phyloP scores from a whole-genome alignment of 2,797 vertebrate species.

The Phoebastria nigripes region DNA sequence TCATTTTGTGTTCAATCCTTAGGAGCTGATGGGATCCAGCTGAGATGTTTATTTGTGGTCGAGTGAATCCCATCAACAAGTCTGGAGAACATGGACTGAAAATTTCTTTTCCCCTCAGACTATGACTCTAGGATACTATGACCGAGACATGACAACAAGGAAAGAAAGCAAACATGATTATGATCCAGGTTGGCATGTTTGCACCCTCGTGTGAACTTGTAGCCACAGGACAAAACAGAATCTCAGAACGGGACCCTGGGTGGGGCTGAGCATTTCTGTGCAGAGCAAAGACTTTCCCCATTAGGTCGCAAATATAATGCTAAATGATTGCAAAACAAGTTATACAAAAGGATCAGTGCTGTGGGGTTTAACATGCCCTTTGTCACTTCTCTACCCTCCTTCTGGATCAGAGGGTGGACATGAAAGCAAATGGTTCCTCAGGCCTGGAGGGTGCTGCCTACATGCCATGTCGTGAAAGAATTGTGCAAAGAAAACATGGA shows the following conservation, averaged over 20 bases:
- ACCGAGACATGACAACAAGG: background rate
- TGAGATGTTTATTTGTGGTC: background rate
- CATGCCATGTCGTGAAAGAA: background rate
- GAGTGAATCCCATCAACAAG: background rate
- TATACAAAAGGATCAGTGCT: background rate
- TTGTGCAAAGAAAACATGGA: background rate
- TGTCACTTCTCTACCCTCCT: background rate
- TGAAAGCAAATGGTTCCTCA: background rate
- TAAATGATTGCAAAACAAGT: background rate
- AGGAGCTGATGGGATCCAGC: background rate
- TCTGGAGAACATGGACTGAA: background rate
- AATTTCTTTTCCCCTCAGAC: background rate
- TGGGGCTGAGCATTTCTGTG: background rate
- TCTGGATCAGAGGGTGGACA: background rate
- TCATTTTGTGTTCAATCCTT: background rate
- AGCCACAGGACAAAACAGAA: background rate
- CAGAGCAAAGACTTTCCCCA: background rate
- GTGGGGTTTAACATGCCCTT: background rate
- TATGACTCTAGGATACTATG: background rate
- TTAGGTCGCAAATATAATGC: background rate
- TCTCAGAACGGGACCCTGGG: background rate
- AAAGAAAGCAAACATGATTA: background rate
- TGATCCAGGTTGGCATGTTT: background rate
- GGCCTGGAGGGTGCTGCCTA: background rate
- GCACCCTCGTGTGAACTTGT: background rate